Base-by-base conservation (phyloP, 2,113 vertebrate species). In the Emydura subglobosa region DNA sequence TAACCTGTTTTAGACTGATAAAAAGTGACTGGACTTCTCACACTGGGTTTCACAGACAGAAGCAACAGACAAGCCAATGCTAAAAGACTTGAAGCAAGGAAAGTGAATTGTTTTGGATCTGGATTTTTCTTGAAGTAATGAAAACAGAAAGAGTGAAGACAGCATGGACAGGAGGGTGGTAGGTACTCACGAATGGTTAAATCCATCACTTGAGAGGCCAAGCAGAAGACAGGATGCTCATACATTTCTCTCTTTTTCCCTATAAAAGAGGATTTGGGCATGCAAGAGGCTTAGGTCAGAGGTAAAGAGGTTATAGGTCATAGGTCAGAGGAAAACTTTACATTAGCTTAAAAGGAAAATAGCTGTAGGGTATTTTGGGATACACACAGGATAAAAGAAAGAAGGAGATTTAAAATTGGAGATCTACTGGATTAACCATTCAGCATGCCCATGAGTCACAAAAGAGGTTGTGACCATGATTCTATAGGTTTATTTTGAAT, bases 161-260 rank as follows among this genome's bases (percentile, higher is more conserved):
- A 97, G 98, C 97, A 98, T 98, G 98, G 99, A 98, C 97, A 98
- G 98, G 98, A 98, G 98, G 99, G 99, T 98, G 99, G 98, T 98
- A 99, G 98, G 99, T 99, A 99, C 99, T 99, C 99, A 99, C 99
- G 99, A 99, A 99, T 99, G 98, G 99, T 99, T 99, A 99, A 99
- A 99, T 99, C 99, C 99, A 99, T 99, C 99, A 99, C 99, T 99
- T 99, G 99, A 99, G 99, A 99, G 98, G 99, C 99, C 99, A 99
- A 99, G 99, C 99, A 99, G 99, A 99, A 99, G 99, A 99, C 99
- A 99, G 99, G 99, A 99, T 99, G 99, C 98, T 99, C 99, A 99
- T 99, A 99, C 99, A 99, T 99, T 99, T 99, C 99, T 99, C 99
- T 99, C 99, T 99, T 99, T 99, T 99, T 99, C 98, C 99, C 99